phyloP scores from a whole-genome alignment of 1,140 invertebrate species.

The Cotesia typhae region DNA sequence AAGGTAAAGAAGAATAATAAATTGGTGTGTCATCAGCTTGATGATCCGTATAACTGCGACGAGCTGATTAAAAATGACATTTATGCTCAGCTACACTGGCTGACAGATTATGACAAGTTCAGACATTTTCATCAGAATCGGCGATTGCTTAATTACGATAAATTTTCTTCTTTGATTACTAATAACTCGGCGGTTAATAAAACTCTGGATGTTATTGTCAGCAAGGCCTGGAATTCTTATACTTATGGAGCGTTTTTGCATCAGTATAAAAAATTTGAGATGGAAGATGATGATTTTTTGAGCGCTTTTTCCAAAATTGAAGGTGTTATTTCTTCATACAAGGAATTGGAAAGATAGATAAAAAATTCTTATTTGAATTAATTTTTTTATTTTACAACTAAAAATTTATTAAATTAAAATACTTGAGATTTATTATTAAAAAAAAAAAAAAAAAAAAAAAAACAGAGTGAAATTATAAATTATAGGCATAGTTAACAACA shows the following conservation, averaged over 20 bases:
- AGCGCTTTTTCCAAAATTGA: conserved; percentile 65
- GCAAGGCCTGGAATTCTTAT: conserved; percentile 65
- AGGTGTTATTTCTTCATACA: conserved; percentile 63
- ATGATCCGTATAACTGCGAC: conserved; percentile 45
- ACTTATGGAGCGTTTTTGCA: conserved; percentile 66
- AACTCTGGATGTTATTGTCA: conserved; percentile 57
- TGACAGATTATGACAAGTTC: conserved; percentile 54
- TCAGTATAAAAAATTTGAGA: conserved; percentile 65
- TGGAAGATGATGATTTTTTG: conserved; percentile 65
- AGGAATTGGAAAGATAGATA: conserved; percentile 47
- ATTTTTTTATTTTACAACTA: neutral
- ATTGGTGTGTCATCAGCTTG: neutral
- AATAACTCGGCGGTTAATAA: conserved; percentile 62
- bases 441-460: too few species aligned
- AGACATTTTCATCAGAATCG: conserved; percentile 58
- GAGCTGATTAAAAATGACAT: conserved; percentile 52
- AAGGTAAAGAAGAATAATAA: conserved; percentile 3
- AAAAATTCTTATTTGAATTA: too few species aligned
- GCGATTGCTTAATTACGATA: conserved; percentile 59
- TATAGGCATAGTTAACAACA: too few species aligned
- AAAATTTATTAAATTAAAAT: neutral
- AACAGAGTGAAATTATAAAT: too few species aligned
- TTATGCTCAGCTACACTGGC: conserved; percentile 59
- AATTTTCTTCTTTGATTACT: conserved; percentile 60
- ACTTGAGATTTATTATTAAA: too few species aligned